Base-by-base conservation (phyloP, 1,140 invertebrate species). In the Drosophila lini region DNA sequence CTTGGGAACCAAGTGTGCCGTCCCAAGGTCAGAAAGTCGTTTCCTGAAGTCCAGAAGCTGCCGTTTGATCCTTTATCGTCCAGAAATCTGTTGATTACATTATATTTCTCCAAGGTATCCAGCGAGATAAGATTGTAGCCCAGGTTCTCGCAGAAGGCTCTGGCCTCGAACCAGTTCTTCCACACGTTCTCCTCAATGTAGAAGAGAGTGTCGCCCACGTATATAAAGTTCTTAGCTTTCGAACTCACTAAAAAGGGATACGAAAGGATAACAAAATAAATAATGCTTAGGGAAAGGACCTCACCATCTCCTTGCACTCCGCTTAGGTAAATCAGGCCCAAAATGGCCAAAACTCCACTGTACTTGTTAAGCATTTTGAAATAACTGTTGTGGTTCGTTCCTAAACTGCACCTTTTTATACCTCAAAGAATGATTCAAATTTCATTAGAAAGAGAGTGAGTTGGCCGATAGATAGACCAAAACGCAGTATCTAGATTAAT, bases 81-180 rank as follows among this genome's bases (percentile, higher is more conserved):
- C 2, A 55, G 34, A 22, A n/a, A 55, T 38, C 34, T 34, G 7
- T 55, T 55, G 0, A 55, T 25, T 1, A 55, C 36, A 15, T 25
- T 55, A 3, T 25, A 38, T 10, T 55, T 55, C 5, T 55, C 52
- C 19, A 0, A 2, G 8, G 8, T 38, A 38, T 55, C 52, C n/a
- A 55, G 36, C 4, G 52, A 55, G 0, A 55, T 9, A 6, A 55
- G 19, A 25, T 38, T 55, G 19, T 55, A 55, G 34, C 52, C 52
- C 52, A 55, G n/a, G 19, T 55, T 55, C 52, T 55, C 52, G 52
- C 52, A 55, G 13, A 25, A 38, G 2, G 34, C 19, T 5, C 52
- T 34, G 34, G 52, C 52, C 1, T 55, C 19, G 8, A 55, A 55
- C 52, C 52, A 55, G 3, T 55, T 55, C 52, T 55, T 55, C 32